Base-by-base conservation (phyloP, 2,888 invertebrate genomes). In the Acrocera orbiculus region DNA sequence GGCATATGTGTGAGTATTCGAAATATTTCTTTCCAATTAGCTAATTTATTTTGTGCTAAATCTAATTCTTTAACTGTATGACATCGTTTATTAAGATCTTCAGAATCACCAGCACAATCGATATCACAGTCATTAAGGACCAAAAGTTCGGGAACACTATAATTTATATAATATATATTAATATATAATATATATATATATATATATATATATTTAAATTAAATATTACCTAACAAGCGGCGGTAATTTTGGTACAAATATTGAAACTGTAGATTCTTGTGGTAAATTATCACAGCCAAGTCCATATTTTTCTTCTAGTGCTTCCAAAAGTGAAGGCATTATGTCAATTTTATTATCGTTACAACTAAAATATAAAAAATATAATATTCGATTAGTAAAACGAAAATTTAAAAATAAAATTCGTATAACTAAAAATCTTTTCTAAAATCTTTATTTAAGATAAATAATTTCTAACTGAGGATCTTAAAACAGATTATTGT, bases 41-140 rank as follows among this genome's bases (percentile, higher is more conserved):
- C 73, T 15, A 93, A 69, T 54, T 81, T 79, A 60, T 95, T 95
- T 55, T 90, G 85, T 25, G 92, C 89, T 47, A 95, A 67, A 58
- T 95, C 93, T 45, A 93, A 67, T 58, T 93, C 93, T 46, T 83
- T 78, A n/a, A 93, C 90, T 47, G 80, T 76, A 33, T 78, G 76
- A 55, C 86, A 89, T 56, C 83, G 83, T 46, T 76, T 78, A 24
- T 77, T 73, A 35, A 89, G 66, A 40, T 72, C 75, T 40, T 76
- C 71, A 33, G 79, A 76, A 53, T 81, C 80, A 16, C 92, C 92
- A 27, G 89, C 87, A 50, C 78, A 76, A 52, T 85, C 79, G 43
- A 92, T 90, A 56, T 82, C 82, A 62, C 87, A 87, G 62, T 86
- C 83, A 50, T 89, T 89, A 35, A 92, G 70, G 44, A 89, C 85